Percentiles rank a stretch among this genome's conserved stretches.
Evolutionary conservation across 1,140 invertebrate species (phyloP).

Genomic region (Heterodera schachtii): DNA sequence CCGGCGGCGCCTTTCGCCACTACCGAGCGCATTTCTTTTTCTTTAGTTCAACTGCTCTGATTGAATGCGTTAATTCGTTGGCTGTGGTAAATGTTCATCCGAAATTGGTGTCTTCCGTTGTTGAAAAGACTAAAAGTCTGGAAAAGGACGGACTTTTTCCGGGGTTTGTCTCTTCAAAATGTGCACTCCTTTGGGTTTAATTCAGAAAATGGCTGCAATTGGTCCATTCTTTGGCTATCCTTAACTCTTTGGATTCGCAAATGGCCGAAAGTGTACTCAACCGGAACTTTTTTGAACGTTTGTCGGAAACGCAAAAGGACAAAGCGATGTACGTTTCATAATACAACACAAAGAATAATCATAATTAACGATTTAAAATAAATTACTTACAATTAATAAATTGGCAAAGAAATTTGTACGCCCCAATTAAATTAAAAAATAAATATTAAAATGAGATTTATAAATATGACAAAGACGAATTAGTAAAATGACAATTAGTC

Average conservation of each 20-base stretch:
- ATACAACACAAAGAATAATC: too few relatives aligned
- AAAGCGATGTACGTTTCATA: not conserved
- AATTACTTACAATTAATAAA: too few relatives aligned
- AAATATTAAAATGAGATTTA: too few relatives aligned
- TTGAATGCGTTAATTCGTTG: not conserved
- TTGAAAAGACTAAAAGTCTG: not conserved
- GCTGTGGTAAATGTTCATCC: slow-evolving; percentile 5
- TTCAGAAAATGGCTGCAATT: not conserved
- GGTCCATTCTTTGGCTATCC: slow-evolving; percentile 17
- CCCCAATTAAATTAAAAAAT: too few relatives aligned
- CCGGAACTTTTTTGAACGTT: not conserved
- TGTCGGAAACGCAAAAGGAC: not conserved
- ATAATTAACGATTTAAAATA: too few relatives aligned
- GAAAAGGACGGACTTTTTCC: too few relatives aligned
- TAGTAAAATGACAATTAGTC: too few relatives aligned
- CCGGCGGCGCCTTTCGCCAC: too few relatives aligned
- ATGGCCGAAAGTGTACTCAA: slow-evolving; percentile 22
- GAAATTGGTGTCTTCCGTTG: slow-evolving; percentile 3
- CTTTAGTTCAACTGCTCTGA: not conserved
- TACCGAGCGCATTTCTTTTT: too few relatives aligned
- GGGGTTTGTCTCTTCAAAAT: not conserved
- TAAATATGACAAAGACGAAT: too few relatives aligned
- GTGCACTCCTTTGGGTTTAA: not conserved
- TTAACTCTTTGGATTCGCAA: not conserved
- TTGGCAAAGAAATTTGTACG: too few relatives aligned